Base-by-base conservation (phyloP, 2,797 vertebrate species). In the Pseudomugil gertrudae region DNA sequence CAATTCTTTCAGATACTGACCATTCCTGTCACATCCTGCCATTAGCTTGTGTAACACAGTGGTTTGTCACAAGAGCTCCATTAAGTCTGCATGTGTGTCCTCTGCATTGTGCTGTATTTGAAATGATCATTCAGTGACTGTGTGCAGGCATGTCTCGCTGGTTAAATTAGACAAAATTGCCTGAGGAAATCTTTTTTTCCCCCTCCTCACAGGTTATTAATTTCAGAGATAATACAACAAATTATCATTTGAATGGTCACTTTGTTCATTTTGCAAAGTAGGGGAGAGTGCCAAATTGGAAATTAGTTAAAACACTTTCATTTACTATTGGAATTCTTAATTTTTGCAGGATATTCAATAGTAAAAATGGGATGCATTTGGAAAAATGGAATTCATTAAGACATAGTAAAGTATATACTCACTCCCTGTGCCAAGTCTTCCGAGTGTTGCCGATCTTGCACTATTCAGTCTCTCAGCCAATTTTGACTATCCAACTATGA, bases 21-120 rank as follows among this genome's bases (percentile, higher is more conserved):
- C 74, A 66, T 85, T 84, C 73, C 64, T 88, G 85, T 88, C 83
- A 81, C 76, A 75, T 80, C 56, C 51, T 43, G 55, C 78, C 76
- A 74, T 86, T 81, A 81, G 75, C 69, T 70, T 76, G 72, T 72
- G 76, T 50, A 66, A 71, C 7, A n/a, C 74, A 3, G 48, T 63
- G 76, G 76, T 87, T 85, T 86, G 61, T 75, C 43, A 60, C 36
- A 61, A 19, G 24, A 23, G 63, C 35, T 76, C 40, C 52, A n/a
- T 58, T 65, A 45, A 26, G 35, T 66, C 23, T 57, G 14, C 27
- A 23, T 50, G 50, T 74, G 33, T 27, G 19, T 21, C 11, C 13
- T n/a, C 32, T 52, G 26, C 60, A 26, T 11, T 29, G 45, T 23
- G 33, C 54, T 64, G 45, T 17, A 36, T 70, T 67, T 77, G 27